A percentile compares a stretch with the other conserved stretches of the same genome.
phyloP scores from a whole-genome alignment of 1,140 invertebrate genomes.

The Leptoteleia sp. region DNA sequence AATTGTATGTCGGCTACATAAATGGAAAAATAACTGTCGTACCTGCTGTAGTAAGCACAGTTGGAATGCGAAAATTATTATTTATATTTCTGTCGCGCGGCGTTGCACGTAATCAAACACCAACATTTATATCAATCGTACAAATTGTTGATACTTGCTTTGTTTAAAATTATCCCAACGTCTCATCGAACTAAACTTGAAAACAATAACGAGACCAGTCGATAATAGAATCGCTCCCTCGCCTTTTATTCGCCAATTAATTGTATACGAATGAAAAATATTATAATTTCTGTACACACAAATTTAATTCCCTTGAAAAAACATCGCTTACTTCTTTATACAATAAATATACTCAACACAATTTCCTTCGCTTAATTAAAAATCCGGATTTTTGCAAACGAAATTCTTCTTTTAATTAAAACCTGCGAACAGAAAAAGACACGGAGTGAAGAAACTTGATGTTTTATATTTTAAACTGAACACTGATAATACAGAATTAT shows the following conservation, averaged over 20 bases:
- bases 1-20: too few relatives aligned
- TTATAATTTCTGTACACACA: conserved; percentile 22
- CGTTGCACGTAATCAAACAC: too few relatives aligned
- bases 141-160: too few relatives aligned
- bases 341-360: conserved; percentile 28
- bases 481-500: conserved; percentile 21
- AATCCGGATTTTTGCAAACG: conserved; percentile 36
- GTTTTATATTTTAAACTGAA: conserved; percentile 12
- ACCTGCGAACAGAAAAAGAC: background rate
- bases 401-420: conserved; percentile 45
- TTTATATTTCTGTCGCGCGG: too few relatives aligned
- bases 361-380: conserved; percentile 44
- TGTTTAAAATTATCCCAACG: background rate
- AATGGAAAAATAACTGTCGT: too few relatives aligned
- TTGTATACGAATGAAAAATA: conserved; percentile 2
- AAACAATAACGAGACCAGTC: too few relatives aligned
- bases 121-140: too few relatives aligned
- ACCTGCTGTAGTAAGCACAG: too few relatives aligned
- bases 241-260: conserved; percentile 7
- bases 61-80: too few relatives aligned
- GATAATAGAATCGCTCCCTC: too few relatives aligned
- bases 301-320: conserved; percentile 16
- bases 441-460: background rate
- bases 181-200: background rate
- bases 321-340: conserved; percentile 13